phyloP scores from a whole-genome alignment of 2,888 invertebrate species.

The Habroteleia sp. region DNA sequence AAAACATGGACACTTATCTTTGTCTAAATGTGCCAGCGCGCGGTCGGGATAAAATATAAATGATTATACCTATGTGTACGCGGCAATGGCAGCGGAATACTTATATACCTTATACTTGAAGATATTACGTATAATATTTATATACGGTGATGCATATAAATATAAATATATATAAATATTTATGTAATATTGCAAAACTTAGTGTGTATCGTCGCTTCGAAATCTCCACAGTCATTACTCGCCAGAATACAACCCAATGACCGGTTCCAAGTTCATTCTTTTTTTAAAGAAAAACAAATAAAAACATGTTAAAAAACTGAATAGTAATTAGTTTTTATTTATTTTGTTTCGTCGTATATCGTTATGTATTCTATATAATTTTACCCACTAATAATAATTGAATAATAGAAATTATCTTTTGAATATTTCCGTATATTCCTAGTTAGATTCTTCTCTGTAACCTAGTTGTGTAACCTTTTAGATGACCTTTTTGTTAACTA shows the following conservation, averaged over 20 bases:
- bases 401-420: too few species aligned
- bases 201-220: conserved; percentile 80
- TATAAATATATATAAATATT: conserved; percentile 69
- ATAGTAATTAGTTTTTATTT: conserved; percentile 15
- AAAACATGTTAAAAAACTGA: conserved; percentile 77
- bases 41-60: conserved; percentile 64
- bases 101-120: conserved; percentile 76
- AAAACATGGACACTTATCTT: conserved; percentile 60
- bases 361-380: too few species aligned
- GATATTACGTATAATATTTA: conserved; percentile 67
- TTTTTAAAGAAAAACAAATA: conserved; percentile 79
- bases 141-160: conserved; percentile 66
- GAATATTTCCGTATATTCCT: too few species aligned
- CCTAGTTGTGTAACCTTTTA: too few species aligned
- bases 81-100: conserved; percentile 71
- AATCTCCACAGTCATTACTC: conserved; percentile 80
- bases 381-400: too few species aligned
- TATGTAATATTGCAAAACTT: conserved; percentile 77
- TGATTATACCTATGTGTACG: conserved; percentile 67
- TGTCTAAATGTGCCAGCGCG: conserved; percentile 65
- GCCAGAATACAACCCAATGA: conserved; percentile 78
- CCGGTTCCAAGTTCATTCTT: conserved; percentile 80
- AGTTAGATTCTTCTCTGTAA: too few species aligned
- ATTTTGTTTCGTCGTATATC: too few species aligned
- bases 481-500: too few species aligned